These are phyloP conservation scores for Dissostichus mawsoni DNA, from an alignment of 2,113 vertebrate species.

Conservation along the genomic window DNA sequence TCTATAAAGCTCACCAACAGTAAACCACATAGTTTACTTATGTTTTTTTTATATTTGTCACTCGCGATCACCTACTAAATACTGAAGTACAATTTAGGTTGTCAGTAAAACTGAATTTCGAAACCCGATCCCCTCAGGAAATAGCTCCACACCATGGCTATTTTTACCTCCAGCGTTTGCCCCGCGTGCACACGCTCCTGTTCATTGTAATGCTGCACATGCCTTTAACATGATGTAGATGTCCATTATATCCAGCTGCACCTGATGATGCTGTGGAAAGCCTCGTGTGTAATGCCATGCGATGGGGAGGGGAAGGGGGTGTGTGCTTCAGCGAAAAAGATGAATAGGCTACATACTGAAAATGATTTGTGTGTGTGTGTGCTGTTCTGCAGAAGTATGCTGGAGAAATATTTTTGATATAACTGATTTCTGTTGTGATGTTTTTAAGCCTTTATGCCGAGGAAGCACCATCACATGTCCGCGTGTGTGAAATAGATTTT, in stretches of 20 bases:
- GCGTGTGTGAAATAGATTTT: too few species aligned
- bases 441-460: too few species aligned
- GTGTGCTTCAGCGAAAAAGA: constrained; percentile 1
- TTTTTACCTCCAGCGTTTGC: constrained; percentile 19
- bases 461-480: too few species aligned
- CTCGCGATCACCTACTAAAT: not conserved
- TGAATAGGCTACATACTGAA: not conserved
- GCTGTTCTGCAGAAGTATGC: not conserved
- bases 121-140: constrained; percentile 27
- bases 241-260: not conserved
- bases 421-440: too few species aligned
- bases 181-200: not conserved
- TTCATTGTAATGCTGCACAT: constrained; percentile 21
- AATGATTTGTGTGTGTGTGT: too few species aligned
- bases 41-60: not conserved
- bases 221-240: not conserved
- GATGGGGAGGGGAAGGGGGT: not conserved
- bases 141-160: constrained; percentile 28
- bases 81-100: not conserved
- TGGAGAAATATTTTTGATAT: too few species aligned
- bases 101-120: constrained; percentile 40
- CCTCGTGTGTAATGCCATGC: not conserved
- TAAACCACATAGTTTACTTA: not conserved
- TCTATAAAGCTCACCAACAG: not conserved
- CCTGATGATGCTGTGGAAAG: constrained; percentile 13